These are phyloP conservation scores for Pelusios castaneus DNA, from an alignment of 2,113 vertebrate species.

Conservation along the genomic window DNA sequence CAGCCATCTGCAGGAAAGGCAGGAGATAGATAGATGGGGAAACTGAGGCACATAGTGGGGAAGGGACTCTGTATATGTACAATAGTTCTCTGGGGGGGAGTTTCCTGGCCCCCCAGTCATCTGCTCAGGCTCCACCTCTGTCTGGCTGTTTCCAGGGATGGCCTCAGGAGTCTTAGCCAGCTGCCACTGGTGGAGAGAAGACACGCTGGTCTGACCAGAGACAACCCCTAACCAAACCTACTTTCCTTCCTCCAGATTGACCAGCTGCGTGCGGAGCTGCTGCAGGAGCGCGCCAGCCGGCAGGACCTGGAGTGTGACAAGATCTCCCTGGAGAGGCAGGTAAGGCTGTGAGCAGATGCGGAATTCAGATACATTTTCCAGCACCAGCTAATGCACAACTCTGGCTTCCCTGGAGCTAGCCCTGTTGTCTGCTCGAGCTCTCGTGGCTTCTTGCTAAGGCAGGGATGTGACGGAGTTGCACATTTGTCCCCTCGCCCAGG, in stretches of 20 bases:
- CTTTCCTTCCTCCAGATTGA: constrained; percentile 80
- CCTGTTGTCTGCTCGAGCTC: background rate
- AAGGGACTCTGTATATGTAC: background rate
- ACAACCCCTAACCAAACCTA: rapidly evolving
- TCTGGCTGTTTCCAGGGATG: rapidly evolving
- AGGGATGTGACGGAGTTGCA: background rate
- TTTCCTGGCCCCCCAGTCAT: background rate
- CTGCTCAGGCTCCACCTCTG: background rate
- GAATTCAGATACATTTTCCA: background rate
- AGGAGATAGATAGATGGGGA: background rate
- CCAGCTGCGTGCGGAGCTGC: constrained; percentile 90
- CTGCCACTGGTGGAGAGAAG: background rate
- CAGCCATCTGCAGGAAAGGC: background rate
- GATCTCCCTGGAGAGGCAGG: constrained; percentile 92
- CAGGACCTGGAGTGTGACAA: constrained; percentile 97
- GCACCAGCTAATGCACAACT: rapidly evolving
- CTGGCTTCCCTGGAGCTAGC: background rate
- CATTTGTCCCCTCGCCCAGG: background rate
- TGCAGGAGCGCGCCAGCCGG: constrained; percentile 90
- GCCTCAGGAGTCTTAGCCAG: background rate
- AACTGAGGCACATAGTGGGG: background rate
- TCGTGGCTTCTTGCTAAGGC: background rate
- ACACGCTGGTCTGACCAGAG: background rate
- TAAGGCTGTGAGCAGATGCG: background rate
- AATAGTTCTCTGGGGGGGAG: background rate